phyloP scores from a whole-genome alignment of 1,140 invertebrate species.

The Conopomorpha cramerella region DNA sequence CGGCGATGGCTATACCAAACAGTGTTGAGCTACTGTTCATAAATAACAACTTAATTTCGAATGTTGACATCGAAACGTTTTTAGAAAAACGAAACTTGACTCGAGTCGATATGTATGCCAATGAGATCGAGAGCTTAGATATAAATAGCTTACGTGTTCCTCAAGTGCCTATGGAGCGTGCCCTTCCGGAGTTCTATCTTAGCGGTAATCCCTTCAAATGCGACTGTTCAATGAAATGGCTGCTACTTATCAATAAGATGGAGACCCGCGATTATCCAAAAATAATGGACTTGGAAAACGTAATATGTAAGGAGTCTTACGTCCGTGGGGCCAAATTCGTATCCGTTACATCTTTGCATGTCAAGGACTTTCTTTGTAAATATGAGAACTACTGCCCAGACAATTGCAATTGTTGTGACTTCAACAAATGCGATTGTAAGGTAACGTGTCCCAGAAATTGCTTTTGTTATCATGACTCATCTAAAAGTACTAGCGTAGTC shows the following conservation, averaged over 20 bases:
- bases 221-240: conserved; percentile 87
- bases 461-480: conserved; percentile 84
- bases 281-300: conserved; percentile 80
- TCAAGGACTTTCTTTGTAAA: conserved; percentile 80
- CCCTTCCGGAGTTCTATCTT: conserved; percentile 82
- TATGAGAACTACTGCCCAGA: conserved; percentile 82
- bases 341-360: conserved; percentile 70
- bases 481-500: conserved; percentile 84
- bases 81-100: conserved; percentile 77
- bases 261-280: conserved; percentile 74
- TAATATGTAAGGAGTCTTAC: conserved; percentile 81
- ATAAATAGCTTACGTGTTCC: conserved; percentile 75
- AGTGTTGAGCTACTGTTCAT: conserved; percentile 80
- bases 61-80: conserved; percentile 78
- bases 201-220: conserved; percentile 88
- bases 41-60: conserved; percentile 80
- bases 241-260: conserved; percentile 78
- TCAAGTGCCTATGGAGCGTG: conserved; percentile 63
- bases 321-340: conserved; percentile 72
- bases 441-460: conserved; percentile 85
- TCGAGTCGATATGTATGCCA: conserved; percentile 82
- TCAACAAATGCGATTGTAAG: conserved; percentile 85
- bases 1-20: conserved; percentile 73
- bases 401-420: conserved; percentile 85
- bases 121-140: conserved; percentile 78